Percentiles rank a stretch among this genome's conserved stretches.
Conservation (phyloP, 2,113 vertebrate genomes). For the Daubentonia madagascariensis region DNA sequence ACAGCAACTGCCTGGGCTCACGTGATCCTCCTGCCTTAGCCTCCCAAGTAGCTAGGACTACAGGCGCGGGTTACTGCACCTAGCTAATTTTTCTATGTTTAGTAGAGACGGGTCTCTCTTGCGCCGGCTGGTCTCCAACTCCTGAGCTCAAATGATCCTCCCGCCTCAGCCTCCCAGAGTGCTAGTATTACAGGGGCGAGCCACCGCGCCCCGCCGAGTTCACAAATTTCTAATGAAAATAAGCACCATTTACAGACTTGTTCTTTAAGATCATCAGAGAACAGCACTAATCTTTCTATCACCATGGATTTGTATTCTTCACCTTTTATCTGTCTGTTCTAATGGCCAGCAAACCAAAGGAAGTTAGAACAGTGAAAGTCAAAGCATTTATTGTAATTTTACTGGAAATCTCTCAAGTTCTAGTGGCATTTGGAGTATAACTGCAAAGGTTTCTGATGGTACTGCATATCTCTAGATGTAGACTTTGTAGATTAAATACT, state of each 20-base stretch:
- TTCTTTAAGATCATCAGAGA: conserved; percentile 39
- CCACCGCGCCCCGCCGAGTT: too few relatives aligned
- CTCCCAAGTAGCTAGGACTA: too few relatives aligned
- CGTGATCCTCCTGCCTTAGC: too few relatives aligned
- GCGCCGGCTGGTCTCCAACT: too few relatives aligned
- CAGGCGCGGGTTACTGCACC: too few relatives aligned
- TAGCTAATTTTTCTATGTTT: too few relatives aligned
- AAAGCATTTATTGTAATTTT: conserved; percentile 98
- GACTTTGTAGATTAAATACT: conserved; percentile 91
- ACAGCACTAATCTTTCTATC: not conserved
- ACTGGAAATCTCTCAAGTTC: conserved; percentile 89
- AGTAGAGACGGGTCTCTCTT: too few relatives aligned
- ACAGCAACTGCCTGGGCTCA: too few relatives aligned
- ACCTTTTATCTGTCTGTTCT: conserved; percentile 87
- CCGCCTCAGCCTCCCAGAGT: too few relatives aligned
- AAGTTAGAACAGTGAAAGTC: conserved; percentile 82
- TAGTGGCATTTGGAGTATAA: conserved; percentile 87
- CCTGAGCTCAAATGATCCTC: too few relatives aligned
- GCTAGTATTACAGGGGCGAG: too few relatives aligned
- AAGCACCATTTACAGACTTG: not conserved
- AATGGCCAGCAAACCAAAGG: conserved; percentile 75
- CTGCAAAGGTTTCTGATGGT: conserved; percentile 94
- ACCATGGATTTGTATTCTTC: conserved; percentile 77
- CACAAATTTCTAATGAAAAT: conserved; percentile 35
- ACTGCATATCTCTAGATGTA: conserved; percentile 91